Percentiles rank a stretch among this genome's conserved stretches.
Conservation (phyloP, 2,888 invertebrate genomes). For the Zaprionus obscuricornis region DNA sequence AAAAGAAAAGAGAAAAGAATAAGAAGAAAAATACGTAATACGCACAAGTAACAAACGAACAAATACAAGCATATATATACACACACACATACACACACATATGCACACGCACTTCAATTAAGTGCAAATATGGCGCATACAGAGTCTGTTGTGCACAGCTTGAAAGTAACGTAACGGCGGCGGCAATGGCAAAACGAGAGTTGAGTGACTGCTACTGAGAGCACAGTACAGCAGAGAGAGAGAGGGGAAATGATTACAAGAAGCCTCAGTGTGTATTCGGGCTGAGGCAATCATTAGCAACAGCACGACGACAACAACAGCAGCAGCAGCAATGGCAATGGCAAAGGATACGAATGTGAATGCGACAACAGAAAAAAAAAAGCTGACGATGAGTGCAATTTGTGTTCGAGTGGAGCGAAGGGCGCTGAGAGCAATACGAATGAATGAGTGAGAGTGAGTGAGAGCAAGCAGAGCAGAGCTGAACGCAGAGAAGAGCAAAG, state of each 20-base stretch:
- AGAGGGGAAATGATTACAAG: background rate
- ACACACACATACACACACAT: slow-evolving; percentile 15
- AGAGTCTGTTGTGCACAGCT: slow-evolving; percentile 68
- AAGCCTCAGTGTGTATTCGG: too few relatives aligned
- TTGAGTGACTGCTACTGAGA: slow-evolving; percentile 25
- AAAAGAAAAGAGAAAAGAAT: slow-evolving; percentile 14
- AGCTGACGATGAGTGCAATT: slow-evolving; percentile 53
- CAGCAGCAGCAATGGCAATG: too few relatives aligned
- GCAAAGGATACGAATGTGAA: slow-evolving; percentile 40
- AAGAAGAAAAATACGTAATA: slow-evolving; percentile 33
- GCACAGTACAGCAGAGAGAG: background rate
- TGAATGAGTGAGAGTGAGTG: slow-evolving; percentile 4
- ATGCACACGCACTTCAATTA: slow-evolving; percentile 71
- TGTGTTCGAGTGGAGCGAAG: background rate
- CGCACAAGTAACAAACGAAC: slow-evolving; percentile 60
- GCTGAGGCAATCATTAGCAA: slow-evolving; percentile 76
- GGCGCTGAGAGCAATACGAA: too few relatives aligned
- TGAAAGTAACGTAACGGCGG: slow-evolving; percentile 39
- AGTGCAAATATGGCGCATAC: slow-evolving; percentile 79
- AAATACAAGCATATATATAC: slow-evolving; percentile 24
- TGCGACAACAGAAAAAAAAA: slow-evolving; percentile 31
- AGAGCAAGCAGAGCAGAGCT: background rate
- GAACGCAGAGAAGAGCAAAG: background rate
- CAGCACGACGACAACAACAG: slow-evolving; percentile 55
- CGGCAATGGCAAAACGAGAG: slow-evolving; percentile 39